These are phyloP conservation scores for Crypturellus tataupa DNA, from an alignment of 2,797 vertebrate genomes.

Conservation along the genomic window DNA sequence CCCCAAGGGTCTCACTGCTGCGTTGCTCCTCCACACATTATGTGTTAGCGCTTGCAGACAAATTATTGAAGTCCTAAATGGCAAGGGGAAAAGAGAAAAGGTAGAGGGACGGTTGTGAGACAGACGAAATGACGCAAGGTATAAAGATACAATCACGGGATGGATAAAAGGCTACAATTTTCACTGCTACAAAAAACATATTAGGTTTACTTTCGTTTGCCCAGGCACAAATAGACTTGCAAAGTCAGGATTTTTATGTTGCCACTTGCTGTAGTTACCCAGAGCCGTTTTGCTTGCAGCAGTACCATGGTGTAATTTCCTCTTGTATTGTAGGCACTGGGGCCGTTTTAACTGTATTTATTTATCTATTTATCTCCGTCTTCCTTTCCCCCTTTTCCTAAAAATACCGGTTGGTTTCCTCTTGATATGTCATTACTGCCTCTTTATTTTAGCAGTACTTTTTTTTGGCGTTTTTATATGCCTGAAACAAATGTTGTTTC, in stretches of 20 bases:
- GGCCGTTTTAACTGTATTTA: constrained; percentile 34
- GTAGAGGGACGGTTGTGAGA: not conserved
- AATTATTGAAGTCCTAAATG: not conserved
- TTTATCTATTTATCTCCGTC: not conserved
- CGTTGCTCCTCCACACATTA: not conserved
- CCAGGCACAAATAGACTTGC: not conserved
- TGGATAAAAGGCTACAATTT: not conserved
- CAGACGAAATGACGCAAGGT: not conserved
- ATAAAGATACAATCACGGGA: not conserved
- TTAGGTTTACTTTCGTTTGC: not conserved
- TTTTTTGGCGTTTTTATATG: constrained; percentile 58
- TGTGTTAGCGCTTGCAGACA: not conserved
- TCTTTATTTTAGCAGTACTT: constrained; percentile 55
- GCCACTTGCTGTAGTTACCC: not conserved
- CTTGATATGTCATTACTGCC: constrained; percentile 54
- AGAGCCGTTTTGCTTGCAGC: not conserved
- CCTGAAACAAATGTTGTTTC: constrained; percentile 42
- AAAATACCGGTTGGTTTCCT: constrained; percentile 55
- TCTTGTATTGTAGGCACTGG: not conserved
- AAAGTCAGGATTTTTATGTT: not conserved
- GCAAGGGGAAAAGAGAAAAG: not conserved
- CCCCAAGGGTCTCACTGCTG: not conserved
- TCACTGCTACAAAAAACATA: not conserved
- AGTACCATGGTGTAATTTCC: constrained; percentile 10
- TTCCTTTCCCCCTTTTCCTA: constrained; percentile 12